Evolutionary conservation across 2,797 vertebrate genomes (phyloP), one percentile per base, ranked within the genome.

Genomic region (Microctenopoma stevenorrisi): DNA sequence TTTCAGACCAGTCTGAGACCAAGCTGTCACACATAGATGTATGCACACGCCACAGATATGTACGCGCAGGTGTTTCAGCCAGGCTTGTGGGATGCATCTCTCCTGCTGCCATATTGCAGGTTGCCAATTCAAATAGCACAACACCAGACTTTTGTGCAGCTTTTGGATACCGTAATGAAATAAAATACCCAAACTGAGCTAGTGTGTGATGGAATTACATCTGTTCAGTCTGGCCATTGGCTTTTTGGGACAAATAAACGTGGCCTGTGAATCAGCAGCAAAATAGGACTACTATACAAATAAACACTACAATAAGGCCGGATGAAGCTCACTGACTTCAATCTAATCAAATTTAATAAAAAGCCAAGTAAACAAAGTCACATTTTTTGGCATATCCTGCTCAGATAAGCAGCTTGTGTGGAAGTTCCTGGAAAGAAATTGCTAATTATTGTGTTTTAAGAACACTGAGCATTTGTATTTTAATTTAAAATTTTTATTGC

Each of bases 1-100:
- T 55, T 58, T 38, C 14, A 4, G 61, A 35, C 65, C 10, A n/a
- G 52, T 35, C 51, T 51, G 51, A 72, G 5, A 25, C 26, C 46
- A 25, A 61, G 33, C 40, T 47, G 33, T 63, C 38, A 44, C n/a
- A 65, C 33, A 60, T 67, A 38, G 53, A 64, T 22, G 22, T 4
- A 57, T 16, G 15, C 42, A 16, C 42, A 44, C 42, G 7, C 37
- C 37, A 38, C 26, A 56, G 4, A 30, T 18, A 42, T 42, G 13
- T 42, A 42, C 43, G n/a, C 16, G 16, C 43, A 44, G 43, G 8
- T n/a, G 43, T 44, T 44, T 44, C 16, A 44, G 8, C 43, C 43
- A n/a, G 43, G 16, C 16, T 44, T 18, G 16, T 9, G 16, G n/a
- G 43, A n/a, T 46, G 7, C n/a, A 46, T 8, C 9, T 18, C 16